A percentile compares a stretch with the other conserved stretches of the same genome.
These are phyloP conservation scores for Sarcoramphus papa DNA, from an alignment of 2,797 vertebrate species.

Conservation along the genomic window DNA sequence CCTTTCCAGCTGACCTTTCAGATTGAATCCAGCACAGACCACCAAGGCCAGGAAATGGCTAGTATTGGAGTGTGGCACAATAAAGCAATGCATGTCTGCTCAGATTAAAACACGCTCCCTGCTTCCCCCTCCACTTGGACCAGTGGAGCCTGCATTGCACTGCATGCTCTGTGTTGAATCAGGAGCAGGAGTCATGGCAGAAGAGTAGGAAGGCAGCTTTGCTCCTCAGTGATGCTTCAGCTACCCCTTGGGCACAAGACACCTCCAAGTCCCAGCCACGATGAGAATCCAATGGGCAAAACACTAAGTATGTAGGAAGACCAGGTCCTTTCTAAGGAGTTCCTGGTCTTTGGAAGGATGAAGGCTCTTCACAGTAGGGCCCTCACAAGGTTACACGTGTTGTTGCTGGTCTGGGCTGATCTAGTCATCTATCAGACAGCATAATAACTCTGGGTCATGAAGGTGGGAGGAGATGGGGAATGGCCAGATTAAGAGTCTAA, in stretches of 20 bases:
- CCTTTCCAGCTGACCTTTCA: slow-evolving; percentile 51
- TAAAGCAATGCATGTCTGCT: neutral
- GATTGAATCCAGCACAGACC: slow-evolving; percentile 50
- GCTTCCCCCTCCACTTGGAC: neutral
- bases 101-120: neutral
- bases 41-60: neutral
- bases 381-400: accelerated
- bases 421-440: neutral
- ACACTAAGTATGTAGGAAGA: neutral
- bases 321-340: neutral
- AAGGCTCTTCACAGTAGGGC: neutral
- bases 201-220: neutral
- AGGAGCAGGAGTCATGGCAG: neutral
- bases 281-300: neutral
- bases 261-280: accelerated
- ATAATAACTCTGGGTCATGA: neutral
- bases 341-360: neutral
- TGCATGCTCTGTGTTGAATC: neutral
- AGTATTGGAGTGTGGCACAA: neutral
- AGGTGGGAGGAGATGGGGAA: neutral
- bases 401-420: neutral
- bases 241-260: neutral
- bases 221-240: neutral
- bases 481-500: neutral
- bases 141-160: accelerated